A percentile compares a stretch with the other conserved stretches of the same genome.
These are phyloP conservation scores for Urophycis tenuis DNA, from an alignment of 2,797 vertebrate species.

Conservation along the genomic window DNA sequence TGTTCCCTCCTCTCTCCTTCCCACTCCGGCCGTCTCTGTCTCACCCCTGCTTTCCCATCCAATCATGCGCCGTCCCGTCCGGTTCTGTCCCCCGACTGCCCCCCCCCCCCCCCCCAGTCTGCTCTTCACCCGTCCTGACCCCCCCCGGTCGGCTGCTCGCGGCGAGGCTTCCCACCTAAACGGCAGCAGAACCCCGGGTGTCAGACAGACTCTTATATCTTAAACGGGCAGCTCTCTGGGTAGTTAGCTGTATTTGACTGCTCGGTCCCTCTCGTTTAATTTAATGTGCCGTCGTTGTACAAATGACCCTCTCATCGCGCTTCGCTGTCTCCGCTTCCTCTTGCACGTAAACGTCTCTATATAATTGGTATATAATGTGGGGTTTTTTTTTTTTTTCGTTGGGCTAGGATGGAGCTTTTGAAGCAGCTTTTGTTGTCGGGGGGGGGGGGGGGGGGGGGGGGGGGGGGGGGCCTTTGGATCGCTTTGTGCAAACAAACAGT, in stretches of 20 bases:
- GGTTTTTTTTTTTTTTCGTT: too few relatives aligned
- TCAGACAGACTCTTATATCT: not conserved
- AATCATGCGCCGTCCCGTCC: not conserved
- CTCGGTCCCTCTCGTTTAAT: not conserved
- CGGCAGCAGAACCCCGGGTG: not conserved
- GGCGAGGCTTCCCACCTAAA: not conserved
- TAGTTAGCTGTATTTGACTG: not conserved
- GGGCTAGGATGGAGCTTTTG: not conserved
- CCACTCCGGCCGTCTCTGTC: slow-evolving; percentile 8
- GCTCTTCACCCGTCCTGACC: not conserved
- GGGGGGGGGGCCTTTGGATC: not conserved
- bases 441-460: too few relatives aligned
- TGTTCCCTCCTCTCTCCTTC: not conserved
- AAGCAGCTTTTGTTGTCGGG: not conserved
- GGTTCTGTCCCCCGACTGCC: not conserved
- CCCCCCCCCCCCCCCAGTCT: too few relatives aligned
- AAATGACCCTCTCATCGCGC: not conserved
- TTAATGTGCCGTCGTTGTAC: not conserved
- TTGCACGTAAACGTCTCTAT: not conserved
- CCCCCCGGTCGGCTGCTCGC: not conserved
- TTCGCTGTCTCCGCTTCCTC: not conserved
- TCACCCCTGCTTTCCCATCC: not conserved
- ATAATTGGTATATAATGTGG: not conserved
- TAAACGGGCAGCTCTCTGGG: not conserved
- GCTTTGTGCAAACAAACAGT: not conserved